phyloP scores from a whole-genome alignment of 1,140 invertebrate genomes.

The Tetragonula clypearis region DNA sequence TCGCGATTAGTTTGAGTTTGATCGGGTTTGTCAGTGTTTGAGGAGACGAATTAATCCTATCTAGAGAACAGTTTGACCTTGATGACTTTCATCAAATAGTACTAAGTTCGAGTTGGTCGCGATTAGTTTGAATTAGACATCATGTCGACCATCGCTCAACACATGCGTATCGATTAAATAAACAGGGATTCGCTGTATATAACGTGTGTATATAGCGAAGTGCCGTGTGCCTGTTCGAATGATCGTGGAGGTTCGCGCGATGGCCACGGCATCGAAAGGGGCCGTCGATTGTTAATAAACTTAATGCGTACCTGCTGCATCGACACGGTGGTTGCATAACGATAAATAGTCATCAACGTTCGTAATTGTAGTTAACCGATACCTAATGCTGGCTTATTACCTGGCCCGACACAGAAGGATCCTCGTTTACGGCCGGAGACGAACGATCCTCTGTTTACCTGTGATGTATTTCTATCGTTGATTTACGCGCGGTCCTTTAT shows the following conservation, averaged over 20 bases:
- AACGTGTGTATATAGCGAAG: too few species aligned
- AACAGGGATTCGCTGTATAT: too few species aligned
- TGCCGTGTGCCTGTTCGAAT: not conserved
- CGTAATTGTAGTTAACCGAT: slow-evolving; percentile 51
- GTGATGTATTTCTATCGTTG: slow-evolving; percentile 9
- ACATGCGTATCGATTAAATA: too few species aligned
- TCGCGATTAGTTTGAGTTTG: too few species aligned
- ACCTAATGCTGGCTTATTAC: slow-evolving; percentile 48
- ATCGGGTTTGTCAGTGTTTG: too few species aligned
- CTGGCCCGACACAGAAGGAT: slow-evolving; percentile 13
- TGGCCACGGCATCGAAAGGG: slow-evolving; percentile 5
- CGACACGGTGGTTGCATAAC: slow-evolving; percentile 48
- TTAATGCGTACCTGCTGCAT: slow-evolving; percentile 43
- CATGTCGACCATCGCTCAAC: too few species aligned
- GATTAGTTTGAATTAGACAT: too few species aligned
- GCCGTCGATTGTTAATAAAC: slow-evolving; percentile 36
- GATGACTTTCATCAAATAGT: too few species aligned
- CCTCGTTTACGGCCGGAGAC: slow-evolving; percentile 34
- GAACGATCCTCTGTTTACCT: slow-evolving; percentile 28
- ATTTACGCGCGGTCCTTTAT: slow-evolving; percentile 26
- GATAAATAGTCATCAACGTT: slow-evolving; percentile 47
- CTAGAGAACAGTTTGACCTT: too few species aligned
- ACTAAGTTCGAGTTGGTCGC: too few species aligned
- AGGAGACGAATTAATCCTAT: too few species aligned
- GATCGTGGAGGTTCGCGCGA: not conserved